Base-by-base conservation (phyloP, 53 echinoderm and acorn worm species). In the Holothuria scabra region DNA sequence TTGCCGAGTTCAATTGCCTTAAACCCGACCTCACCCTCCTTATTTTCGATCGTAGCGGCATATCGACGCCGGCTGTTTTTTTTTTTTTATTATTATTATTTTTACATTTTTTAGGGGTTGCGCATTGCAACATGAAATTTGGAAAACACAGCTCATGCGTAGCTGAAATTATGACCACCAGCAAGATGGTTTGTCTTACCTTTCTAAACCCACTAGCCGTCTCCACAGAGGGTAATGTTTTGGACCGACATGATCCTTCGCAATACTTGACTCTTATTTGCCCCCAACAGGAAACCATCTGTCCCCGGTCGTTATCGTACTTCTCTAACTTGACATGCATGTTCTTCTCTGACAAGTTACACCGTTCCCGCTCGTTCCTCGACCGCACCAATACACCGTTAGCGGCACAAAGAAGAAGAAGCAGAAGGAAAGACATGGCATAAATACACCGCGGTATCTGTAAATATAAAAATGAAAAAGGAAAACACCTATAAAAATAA, bases 331-430 rank as follows among this genome's bases (percentile, higher is more conserved):
- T 72, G 72, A 48, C 72, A 3, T 44, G 19, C 21, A 72, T 72
- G 1, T 72, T 23, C 23, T 72, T 72, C 72, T 44, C 44, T 28
- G 24, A 44, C 48, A 72, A 26, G n/a, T 37, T 28, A 46, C 72
- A 72, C n/a, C 72, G 72, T 72, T 72, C 72, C 72, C 72, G 8
- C 25, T 72, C 72, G 72, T 72, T 44, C 72, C 72, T 41, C 12
- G 72, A 72, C 12, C 46, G 72, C 44, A 72, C 72, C 72, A 72
- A 48, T 38, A 72, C 72, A 44, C 72, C 72, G 24, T 72, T 41
- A 38, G 72, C 72, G 48, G 72, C 72, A 48, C 72, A 72, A 22
- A 72, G n/a, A 2, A 72, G 72, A 46, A 72, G 72, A 8, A 72
- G 48, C 10, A 72, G 46, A 0, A 72, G 72, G 72, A 72, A 72